A percentile compares a stretch with the other conserved stretches of the same genome.
Evolutionary conservation across 2,113 vertebrate genomes (phyloP).

Genomic region (Microtus oregoni): DNA sequence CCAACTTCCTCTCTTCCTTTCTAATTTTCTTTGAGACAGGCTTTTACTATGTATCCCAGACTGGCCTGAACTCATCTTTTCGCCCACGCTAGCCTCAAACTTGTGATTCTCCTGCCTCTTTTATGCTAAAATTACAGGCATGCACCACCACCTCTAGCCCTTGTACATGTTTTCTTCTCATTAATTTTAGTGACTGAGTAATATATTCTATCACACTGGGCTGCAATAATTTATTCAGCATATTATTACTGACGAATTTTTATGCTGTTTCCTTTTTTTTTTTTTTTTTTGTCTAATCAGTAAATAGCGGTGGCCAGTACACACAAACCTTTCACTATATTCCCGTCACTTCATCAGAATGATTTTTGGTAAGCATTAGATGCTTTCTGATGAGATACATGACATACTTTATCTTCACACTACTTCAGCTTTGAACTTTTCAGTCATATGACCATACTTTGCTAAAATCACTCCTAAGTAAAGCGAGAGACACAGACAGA

Average conservation of each 20-base stretch:
- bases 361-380: constrained; percentile 44
- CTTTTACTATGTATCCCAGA: neutral
- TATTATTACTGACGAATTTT: constrained; percentile 3
- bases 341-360: neutral
- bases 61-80: neutral
- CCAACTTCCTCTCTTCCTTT: neutral
- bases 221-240: constrained; percentile 30
- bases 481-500: neutral
- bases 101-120: neutral
- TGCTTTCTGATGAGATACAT: constrained; percentile 53
- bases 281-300: constrained; percentile 3
- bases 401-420: neutral
- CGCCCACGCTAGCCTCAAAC: neutral
- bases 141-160: neutral
- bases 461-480: constrained; percentile 42
- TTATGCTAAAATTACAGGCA: neutral
- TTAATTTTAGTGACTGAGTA: neutral
- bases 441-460: neutral
- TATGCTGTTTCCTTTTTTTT: neutral
- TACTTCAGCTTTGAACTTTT: constrained; percentile 31
- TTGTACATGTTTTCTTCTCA: constrained; percentile 1
- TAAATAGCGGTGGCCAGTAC: neutral
- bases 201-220: neutral
- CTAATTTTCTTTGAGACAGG: neutral
- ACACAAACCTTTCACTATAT: constrained; percentile 16